phyloP scores from a whole-genome alignment of 2,113 vertebrate genomes.

The Calidris pugnax region DNA sequence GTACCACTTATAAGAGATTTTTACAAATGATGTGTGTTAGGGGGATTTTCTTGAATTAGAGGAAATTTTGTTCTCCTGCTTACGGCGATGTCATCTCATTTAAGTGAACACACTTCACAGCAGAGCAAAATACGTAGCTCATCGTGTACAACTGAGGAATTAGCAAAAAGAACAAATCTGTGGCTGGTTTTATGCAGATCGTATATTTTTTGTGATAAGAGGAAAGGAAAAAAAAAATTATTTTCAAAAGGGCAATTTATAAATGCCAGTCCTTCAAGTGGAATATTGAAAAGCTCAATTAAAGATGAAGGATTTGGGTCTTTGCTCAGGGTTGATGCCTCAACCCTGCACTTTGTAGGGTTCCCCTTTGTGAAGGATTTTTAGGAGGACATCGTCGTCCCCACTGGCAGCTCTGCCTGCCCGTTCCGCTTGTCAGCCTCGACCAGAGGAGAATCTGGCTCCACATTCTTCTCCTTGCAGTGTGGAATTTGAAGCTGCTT shows the following conservation, averaged over 20 bases:
- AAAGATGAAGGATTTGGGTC: not conserved
- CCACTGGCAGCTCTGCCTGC: not conserved
- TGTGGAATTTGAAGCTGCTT: not conserved
- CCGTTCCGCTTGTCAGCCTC: not conserved
- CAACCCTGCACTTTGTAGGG: not conserved
- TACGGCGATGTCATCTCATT: not conserved
- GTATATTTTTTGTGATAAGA: not conserved
- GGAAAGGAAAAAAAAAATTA: not conserved
- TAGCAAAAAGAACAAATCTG: not conserved
- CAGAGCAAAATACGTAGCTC: not conserved
- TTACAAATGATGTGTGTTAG: not conserved
- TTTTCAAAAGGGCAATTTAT: not conserved
- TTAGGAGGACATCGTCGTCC: not conserved
- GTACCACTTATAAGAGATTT: not conserved
- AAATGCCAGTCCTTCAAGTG: not conserved
- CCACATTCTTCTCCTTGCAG: not conserved
- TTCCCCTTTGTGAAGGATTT: not conserved
- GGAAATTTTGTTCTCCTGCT: not conserved
- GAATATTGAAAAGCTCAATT: not conserved
- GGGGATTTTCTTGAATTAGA: not conserved
- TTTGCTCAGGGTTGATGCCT: not conserved
- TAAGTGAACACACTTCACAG: not conserved
- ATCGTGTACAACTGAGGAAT: not conserved
- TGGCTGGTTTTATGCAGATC: not conserved
- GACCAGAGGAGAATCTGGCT: not conserved